Conservation (phyloP, 2,888 invertebrate genomes). For the Lissonota sp. region DNA sequence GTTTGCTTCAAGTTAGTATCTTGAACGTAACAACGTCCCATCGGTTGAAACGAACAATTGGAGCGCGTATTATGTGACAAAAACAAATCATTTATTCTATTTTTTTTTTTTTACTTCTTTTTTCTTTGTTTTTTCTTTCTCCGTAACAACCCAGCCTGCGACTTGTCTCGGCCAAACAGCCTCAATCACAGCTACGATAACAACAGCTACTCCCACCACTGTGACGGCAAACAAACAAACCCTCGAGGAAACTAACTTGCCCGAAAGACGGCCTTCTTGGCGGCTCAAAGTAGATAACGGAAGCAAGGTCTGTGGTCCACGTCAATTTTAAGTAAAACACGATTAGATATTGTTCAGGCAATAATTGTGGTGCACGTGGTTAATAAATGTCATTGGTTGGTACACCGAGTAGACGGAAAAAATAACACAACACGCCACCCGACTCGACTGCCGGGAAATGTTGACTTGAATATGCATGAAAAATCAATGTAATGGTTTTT, state of each 20-base stretch:
- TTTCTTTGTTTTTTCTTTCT: conserved; percentile 69
- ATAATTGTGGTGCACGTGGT: conserved; percentile 79
- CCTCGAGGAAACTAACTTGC: conserved; percentile 83
- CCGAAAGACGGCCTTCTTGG: conserved; percentile 96
- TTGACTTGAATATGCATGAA: not conserved
- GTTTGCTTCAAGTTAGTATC: not conserved
- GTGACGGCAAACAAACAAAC: conserved; percentile 83
- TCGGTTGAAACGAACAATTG: conserved; percentile 34
- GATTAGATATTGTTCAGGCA: conserved; percentile 70
- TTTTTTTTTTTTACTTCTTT: conserved; percentile 64
- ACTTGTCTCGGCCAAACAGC: conserved; percentile 81
- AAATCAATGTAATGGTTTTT: conserved; percentile 20
- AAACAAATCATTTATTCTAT: conserved; percentile 16
- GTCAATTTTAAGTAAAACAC: conserved; percentile 74
- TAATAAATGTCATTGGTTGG: conserved; percentile 75
- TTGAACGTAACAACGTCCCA: not conserved
- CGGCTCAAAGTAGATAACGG: conserved; percentile 94
- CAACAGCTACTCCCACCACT: conserved; percentile 85
- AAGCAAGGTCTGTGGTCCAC: conserved; percentile 89
- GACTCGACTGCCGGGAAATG: conserved; percentile 29
- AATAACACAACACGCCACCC: conserved; percentile 11
- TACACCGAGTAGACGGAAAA: conserved; percentile 70
- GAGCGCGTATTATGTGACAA: conserved; percentile 18
- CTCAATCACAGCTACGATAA: conserved; percentile 86
- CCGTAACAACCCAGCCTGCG: conserved; percentile 79